Conservation (phyloP, 2,113 vertebrate species). For the Bombycilla garrulus region DNA sequence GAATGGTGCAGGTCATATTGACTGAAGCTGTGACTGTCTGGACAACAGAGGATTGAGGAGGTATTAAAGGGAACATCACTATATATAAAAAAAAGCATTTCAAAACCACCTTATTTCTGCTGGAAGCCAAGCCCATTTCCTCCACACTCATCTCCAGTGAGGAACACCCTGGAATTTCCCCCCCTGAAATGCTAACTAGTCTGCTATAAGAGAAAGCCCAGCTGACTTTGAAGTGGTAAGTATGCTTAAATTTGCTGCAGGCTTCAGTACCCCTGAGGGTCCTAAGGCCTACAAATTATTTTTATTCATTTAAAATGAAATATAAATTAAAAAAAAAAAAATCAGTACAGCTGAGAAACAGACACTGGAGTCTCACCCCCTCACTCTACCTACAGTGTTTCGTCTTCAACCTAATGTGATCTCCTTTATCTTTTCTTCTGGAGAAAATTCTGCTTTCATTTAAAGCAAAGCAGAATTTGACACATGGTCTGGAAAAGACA, state of each 20-base stretch:
- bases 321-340: background rate
- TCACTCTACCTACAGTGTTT: background rate
- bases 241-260: slow-evolving; percentile 24
- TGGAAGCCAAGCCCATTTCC: background rate
- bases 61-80: background rate
- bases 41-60: background rate
- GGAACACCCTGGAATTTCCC: background rate
- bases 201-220: background rate
- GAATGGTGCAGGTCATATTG: background rate
- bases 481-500: background rate
- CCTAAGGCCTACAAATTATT: slow-evolving; percentile 8
- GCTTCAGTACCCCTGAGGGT: background rate
- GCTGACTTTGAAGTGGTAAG: slow-evolving; percentile 44
- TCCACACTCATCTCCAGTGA: background rate
- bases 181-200: background rate
- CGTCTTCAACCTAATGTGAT: background rate
- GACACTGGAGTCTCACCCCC: background rate
- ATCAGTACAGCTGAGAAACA: background rate
- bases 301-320: slow-evolving; percentile 41
- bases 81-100: background rate
- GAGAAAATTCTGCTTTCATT: background rate
- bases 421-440: background rate
- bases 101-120: background rate
- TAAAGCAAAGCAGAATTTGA: background rate
- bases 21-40: background rate